These are phyloP conservation scores for Odontamblyopus rebecca DNA, from an alignment of 2,797 vertebrate species.

Conservation along the genomic window DNA sequence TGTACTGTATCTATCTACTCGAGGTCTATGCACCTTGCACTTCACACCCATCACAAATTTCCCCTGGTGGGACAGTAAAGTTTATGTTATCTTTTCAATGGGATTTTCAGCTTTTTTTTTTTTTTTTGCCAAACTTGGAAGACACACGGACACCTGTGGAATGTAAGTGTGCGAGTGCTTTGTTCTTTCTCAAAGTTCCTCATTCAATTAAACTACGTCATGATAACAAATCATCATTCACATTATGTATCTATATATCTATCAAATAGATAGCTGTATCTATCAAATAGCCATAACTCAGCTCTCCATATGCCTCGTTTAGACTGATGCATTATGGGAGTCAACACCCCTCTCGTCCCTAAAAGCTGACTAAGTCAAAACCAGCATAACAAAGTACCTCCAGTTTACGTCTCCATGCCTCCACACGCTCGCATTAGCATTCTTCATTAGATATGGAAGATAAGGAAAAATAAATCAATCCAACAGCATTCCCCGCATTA, in stretches of 20 bases:
- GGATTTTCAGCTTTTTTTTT: not conserved
- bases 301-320: constrained; percentile 43
- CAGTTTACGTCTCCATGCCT: constrained; percentile 41
- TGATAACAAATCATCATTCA: constrained; percentile 18
- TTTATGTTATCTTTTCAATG: not conserved
- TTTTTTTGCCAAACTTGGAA: not conserved
- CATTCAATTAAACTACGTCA: not conserved
- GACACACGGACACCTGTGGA: not conserved
- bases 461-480: constrained; percentile 67
- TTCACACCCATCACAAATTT: too few relatives aligned
- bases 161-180: not conserved
- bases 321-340: constrained; percentile 32
- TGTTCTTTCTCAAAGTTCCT: not conserved
- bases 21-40: too few relatives aligned
- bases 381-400: constrained; percentile 13
- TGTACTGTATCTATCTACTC: too few relatives aligned
- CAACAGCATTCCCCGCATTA: constrained; percentile 52
- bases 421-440: constrained; percentile 36
- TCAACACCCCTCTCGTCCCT: constrained; percentile 15
- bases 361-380: constrained; percentile 44
- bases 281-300: constrained; percentile 31
- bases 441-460: constrained; percentile 61
- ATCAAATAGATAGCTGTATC: constrained; percentile 23
- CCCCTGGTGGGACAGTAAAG: not conserved
- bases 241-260: constrained; percentile 11